Conservation (phyloP, 2,113 vertebrate genomes). For the Microtus richardsoni region DNA sequence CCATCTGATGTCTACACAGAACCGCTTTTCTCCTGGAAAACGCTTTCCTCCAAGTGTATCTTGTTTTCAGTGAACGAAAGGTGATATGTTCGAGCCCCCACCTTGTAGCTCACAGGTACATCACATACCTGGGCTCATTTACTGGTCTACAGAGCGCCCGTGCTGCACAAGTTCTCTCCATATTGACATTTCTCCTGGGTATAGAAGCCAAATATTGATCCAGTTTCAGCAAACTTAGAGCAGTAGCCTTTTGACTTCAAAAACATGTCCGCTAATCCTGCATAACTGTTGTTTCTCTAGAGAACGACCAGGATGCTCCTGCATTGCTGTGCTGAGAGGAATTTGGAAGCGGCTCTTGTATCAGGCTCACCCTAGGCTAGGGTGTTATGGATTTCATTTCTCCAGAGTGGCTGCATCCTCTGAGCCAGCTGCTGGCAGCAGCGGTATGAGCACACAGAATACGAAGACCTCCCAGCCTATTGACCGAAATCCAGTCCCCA, state of each 20-base stretch:
- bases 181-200: slow-evolving; percentile 35
- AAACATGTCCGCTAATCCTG: slow-evolving; percentile 41
- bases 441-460: neutral
- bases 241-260: slow-evolving; percentile 55
- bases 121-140: neutral
- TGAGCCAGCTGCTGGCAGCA: neutral
- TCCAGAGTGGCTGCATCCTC: neutral
- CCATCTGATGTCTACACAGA: neutral
- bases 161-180: neutral
- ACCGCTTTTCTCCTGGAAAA: neutral
- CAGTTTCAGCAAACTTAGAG: slow-evolving; percentile 64
- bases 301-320: slow-evolving; percentile 5
- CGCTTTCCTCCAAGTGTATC: neutral
- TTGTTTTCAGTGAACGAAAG: slow-evolving; percentile 29
- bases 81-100: neutral
- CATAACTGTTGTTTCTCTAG: slow-evolving; percentile 41
- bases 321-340: neutral
- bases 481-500: neutral
- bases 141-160: neutral
- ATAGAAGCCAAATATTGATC: slow-evolving; percentile 66
- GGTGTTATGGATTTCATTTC: neutral
- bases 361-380: neutral
- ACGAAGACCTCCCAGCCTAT: neutral
- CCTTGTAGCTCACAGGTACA: neutral
- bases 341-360: neutral